Evolutionary conservation across 2,113 vertebrate species (phyloP).

Genomic region (Ctenodactylus gundi): DNA sequence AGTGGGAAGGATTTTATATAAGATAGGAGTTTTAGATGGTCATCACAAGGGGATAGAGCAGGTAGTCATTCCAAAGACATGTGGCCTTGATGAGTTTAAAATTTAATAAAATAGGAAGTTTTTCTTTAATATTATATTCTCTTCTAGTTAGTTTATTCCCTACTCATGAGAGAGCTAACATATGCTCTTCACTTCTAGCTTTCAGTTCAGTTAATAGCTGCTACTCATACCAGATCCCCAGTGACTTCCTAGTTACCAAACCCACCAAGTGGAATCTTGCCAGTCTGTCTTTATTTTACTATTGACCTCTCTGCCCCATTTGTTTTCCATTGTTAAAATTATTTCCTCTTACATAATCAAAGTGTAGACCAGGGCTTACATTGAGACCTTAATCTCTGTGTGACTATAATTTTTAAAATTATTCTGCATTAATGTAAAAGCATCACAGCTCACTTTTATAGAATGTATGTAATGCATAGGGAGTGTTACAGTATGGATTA

Average conservation of each 20-base stretch:
- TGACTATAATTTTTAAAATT: constrained; percentile 1
- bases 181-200: neutral
- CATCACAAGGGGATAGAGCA: neutral
- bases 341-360: constrained; percentile 13
- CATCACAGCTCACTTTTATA: neutral
- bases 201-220: neutral
- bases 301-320: neutral
- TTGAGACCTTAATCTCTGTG: neutral
- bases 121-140: neutral
- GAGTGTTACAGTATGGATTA: neutral
- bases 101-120: neutral
- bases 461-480: neutral
- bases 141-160: neutral
- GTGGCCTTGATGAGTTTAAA: neutral
- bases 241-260: neutral
- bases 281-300: neutral
- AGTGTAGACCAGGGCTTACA: neutral
- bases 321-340: constrained; percentile 9
- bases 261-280: neutral
- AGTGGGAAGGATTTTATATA: neutral
- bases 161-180: neutral
- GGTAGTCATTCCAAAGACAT: neutral
- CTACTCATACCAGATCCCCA: neutral
- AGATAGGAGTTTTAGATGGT: neutral
- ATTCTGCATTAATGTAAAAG: neutral